Percentiles rank a stretch among this genome's conserved stretches.
phyloP scores from a whole-genome alignment of 2,888 invertebrate species.

The Apeira syringaria region DNA sequence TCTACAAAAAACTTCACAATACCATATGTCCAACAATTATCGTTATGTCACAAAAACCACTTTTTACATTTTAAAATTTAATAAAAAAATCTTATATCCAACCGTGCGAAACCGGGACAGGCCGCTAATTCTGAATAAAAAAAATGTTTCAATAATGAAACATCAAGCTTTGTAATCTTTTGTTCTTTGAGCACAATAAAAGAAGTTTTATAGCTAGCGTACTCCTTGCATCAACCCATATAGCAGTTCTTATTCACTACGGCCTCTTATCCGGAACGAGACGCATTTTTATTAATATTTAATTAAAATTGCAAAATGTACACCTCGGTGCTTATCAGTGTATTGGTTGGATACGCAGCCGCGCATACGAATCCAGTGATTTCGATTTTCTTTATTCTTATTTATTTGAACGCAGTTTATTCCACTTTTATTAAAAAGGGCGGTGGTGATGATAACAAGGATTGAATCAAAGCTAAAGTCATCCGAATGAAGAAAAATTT shows the following conservation, averaged over 20 bases:
- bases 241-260: conserved; percentile 2
- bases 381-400: conserved; percentile 39
- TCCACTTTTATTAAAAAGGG: conserved; percentile 5
- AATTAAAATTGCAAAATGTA: conserved; percentile 5
- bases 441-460: not conserved
- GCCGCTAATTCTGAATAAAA: no score
- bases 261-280: not conserved
- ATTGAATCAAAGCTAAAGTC: not conserved
- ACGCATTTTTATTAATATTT: conserved; percentile 2
- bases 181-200: no score
- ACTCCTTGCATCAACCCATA: no score
- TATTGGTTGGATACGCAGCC: conserved; percentile 31
- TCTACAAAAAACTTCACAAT: no score
- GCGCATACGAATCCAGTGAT: conserved; percentile 34
- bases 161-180: no score
- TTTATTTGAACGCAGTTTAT: conserved; percentile 41
- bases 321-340: conserved; percentile 23
- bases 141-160: no score
- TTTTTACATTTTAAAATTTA: no score
- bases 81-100: no score
- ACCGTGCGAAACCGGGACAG: no score
- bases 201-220: no score
- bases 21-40: no score
- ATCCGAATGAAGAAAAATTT: not conserved
- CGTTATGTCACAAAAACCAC: no score